Conservation (phyloP, 2,888 invertebrate species). For the Ecliptopera silaceata region DNA sequence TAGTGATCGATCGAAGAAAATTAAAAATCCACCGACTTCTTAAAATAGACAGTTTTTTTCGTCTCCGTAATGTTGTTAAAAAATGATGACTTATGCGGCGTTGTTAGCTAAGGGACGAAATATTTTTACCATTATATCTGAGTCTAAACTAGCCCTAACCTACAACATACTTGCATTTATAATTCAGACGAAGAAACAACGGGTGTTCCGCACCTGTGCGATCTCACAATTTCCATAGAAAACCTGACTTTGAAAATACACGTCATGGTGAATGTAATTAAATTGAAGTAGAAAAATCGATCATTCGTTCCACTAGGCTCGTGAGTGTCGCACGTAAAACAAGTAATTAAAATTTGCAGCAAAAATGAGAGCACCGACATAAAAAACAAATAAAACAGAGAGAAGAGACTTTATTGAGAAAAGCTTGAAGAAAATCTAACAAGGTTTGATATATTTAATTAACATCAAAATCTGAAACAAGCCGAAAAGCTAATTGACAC, state of each 20-base stretch:
- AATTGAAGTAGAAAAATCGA: constrained; percentile 63
- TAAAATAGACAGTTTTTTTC: too few relatives aligned
- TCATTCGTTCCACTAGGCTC: constrained; percentile 43
- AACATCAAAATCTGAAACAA: background rate
- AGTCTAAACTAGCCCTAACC: constrained; percentile 23
- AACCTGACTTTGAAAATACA: constrained; percentile 61
- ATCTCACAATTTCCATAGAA: constrained; percentile 54
- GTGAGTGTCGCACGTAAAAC: constrained; percentile 22
- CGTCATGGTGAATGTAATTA: constrained; percentile 64
- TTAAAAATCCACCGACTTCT: too few relatives aligned
- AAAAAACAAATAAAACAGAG: background rate
- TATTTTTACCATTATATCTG: background rate
- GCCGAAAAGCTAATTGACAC: background rate
- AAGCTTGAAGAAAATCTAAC: background rate
- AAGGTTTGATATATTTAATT: constrained; percentile 11
- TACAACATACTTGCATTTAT: constrained; percentile 50
- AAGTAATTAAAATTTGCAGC: background rate
- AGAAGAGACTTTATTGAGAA: background rate
- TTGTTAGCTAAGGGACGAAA: background rate
- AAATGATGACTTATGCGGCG: too few relatives aligned
- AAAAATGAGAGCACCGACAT: constrained; percentile 7
- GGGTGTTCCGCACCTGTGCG: constrained; percentile 55
- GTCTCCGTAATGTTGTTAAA: too few relatives aligned
- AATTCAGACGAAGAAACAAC: constrained; percentile 64
- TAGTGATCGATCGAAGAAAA: too few relatives aligned